Evolutionary conservation across 30 jellyfish, hydroid and myxozoan genomes (phyloP).

Genomic region (Mastigias papua): DNA sequence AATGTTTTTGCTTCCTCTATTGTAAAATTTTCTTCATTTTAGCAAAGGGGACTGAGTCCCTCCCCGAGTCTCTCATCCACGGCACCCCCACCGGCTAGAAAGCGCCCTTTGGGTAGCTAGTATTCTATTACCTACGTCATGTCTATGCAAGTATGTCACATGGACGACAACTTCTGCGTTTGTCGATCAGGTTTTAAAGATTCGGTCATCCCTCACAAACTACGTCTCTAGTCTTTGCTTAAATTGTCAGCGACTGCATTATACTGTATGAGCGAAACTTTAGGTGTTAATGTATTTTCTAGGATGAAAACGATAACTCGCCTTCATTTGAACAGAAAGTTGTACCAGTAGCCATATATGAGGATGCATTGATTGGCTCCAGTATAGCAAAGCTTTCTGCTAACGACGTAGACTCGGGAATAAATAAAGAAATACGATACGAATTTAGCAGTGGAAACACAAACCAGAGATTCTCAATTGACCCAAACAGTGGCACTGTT

Average conservation of each 20-base stretch:
- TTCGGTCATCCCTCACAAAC: too few relatives aligned
- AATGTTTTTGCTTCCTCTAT: too few relatives aligned
- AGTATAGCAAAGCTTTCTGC: constrained; percentile 52
- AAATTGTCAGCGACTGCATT: background rate
- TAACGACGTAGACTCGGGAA: constrained; percentile 78
- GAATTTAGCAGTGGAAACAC: constrained; percentile 43
- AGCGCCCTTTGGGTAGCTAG: too few relatives aligned
- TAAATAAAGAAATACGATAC: constrained; percentile 60
- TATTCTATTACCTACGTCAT: too few relatives aligned
- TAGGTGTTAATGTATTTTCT: background rate
- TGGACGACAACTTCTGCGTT: too few relatives aligned
- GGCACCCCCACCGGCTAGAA: too few relatives aligned
- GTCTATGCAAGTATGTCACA: too few relatives aligned
- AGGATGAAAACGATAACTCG: constrained; percentile 75
- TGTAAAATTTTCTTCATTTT: too few relatives aligned
- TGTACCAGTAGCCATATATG: constrained; percentile 23
- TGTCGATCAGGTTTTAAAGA: too few relatives aligned
- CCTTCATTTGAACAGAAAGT: constrained; percentile 34
- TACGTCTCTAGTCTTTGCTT: too few relatives aligned
- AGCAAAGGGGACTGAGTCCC: too few relatives aligned
- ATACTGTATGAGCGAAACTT: background rate
- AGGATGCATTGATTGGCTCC: constrained; percentile 41
- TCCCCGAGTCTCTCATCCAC: too few relatives aligned
- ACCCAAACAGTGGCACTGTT: constrained; percentile 64
- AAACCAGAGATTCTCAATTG: constrained; percentile 57